These are phyloP conservation scores for Synergus laeviventris DNA, from an alignment of 2,888 invertebrate genomes.

Conservation along the genomic window DNA sequence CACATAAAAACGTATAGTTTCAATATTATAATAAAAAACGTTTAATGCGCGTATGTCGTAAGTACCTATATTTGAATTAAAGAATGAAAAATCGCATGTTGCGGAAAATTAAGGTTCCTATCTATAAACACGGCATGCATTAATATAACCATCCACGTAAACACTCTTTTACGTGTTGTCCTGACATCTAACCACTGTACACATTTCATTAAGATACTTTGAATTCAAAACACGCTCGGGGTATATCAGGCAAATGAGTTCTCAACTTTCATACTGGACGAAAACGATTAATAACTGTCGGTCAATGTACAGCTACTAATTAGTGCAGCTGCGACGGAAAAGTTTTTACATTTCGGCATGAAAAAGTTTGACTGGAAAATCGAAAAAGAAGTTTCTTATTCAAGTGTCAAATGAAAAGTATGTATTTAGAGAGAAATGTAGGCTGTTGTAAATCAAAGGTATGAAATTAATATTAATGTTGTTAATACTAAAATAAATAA, in stretches of 20 bases:
- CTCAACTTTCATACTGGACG: constrained; percentile 45
- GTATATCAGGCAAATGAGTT: constrained; percentile 51
- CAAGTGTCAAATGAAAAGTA: not conserved
- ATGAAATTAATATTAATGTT: too few species aligned
- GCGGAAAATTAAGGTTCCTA: not conserved
- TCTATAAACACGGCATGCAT: not conserved
- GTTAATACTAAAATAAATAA: too few species aligned
- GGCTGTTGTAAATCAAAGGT: too few species aligned
- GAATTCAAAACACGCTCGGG: constrained; percentile 46
- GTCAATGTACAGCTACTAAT: not conserved
- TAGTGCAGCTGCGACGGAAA: not conserved
- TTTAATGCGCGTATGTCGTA: too few species aligned
- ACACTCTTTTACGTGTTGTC: constrained; percentile 32
- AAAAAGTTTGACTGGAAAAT: not conserved
- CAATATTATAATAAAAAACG: too few species aligned
- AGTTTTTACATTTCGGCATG: not conserved
- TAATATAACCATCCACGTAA: not conserved
- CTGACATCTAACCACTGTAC: constrained; percentile 27
- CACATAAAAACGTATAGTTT: too few species aligned
- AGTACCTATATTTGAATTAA: not conserved
- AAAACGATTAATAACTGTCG: constrained; percentile 43
- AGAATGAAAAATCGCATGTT: not conserved
- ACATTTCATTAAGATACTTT: constrained; percentile 47
- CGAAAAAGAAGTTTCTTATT: not conserved
- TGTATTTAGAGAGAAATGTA: not conserved